These are phyloP conservation scores for Gorsachius goisagi DNA, from an alignment of 2,113 vertebrate genomes.

Conservation along the genomic window DNA sequence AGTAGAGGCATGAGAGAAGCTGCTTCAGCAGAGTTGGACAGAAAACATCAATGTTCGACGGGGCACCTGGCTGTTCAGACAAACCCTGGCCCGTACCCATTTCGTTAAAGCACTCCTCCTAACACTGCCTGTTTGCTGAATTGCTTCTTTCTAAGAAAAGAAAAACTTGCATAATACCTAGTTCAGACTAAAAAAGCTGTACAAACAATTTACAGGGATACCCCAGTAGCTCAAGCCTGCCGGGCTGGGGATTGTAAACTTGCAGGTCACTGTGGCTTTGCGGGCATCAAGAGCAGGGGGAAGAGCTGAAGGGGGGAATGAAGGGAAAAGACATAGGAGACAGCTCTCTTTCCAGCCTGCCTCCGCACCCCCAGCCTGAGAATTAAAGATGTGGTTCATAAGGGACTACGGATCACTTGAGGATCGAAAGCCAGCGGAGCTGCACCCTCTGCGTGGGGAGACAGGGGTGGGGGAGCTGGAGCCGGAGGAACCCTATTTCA, in stretches of 20 bases:
- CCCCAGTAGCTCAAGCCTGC: neutral
- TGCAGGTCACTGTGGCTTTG: neutral
- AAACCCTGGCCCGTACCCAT: neutral
- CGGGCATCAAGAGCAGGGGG: fast-evolving
- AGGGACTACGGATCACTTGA: neutral
- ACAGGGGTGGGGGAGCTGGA: neutral
- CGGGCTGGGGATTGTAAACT: fast-evolving
- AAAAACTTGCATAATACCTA: neutral
- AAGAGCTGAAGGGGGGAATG: neutral
- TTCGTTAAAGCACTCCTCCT: neutral
- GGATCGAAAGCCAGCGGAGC: neutral
- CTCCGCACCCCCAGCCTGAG: neutral
- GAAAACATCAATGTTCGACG: neutral
- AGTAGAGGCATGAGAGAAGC: neutral
- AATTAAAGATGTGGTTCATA: neutral
- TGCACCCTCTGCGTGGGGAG: fast-evolving
- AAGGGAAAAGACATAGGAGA: neutral
- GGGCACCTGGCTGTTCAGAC: neutral
- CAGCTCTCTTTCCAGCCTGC: neutral
- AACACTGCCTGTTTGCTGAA: neutral
- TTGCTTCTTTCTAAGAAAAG: neutral
- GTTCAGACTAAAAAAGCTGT: neutral
- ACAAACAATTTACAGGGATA: neutral
- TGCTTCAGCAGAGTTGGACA: neutral
- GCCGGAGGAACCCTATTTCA: neutral